A percentile compares a stretch with the other conserved stretches of the same genome.
These are phyloP conservation scores for Mustela nigripes DNA, from an alignment of 2,113 vertebrate species.

Conservation along the genomic window DNA sequence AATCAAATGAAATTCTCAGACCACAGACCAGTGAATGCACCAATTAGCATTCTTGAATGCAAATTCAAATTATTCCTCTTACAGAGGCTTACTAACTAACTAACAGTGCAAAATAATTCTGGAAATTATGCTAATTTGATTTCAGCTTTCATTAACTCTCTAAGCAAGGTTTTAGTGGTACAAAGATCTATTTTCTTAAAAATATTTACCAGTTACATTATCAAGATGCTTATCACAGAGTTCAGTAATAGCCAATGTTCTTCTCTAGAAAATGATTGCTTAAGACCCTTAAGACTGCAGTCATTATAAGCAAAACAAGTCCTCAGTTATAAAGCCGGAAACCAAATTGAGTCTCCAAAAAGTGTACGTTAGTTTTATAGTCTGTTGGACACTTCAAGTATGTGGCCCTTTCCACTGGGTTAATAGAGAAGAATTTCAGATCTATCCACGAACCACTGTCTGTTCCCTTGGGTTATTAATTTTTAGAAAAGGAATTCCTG, in stretches of 20 bases:
- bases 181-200: constrained; percentile 19
- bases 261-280: constrained; percentile 41
- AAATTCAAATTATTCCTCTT: constrained; percentile 35
- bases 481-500: constrained; percentile 22
- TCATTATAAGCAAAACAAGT: not conserved
- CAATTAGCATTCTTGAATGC: not conserved
- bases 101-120: constrained; percentile 18
- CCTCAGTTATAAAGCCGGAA: not conserved
- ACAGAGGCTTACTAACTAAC: not conserved
- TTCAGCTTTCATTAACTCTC: constrained; percentile 15
- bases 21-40: not conserved
- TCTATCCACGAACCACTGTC: not conserved
- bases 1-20: not conserved
- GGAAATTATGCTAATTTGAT: not conserved
- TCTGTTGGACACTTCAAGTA: not conserved
- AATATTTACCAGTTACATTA: not conserved
- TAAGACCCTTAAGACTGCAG: not conserved
- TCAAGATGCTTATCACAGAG: not conserved
- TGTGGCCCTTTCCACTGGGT: not conserved
- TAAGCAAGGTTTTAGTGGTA: not conserved
- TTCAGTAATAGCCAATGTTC: not conserved
- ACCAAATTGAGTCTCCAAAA: constrained; percentile 26
- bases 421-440: not conserved
- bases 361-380: not conserved
- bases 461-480: not conserved